Base-by-base conservation (phyloP, 2,113 vertebrate genomes). In the Pitta sordida region DNA sequence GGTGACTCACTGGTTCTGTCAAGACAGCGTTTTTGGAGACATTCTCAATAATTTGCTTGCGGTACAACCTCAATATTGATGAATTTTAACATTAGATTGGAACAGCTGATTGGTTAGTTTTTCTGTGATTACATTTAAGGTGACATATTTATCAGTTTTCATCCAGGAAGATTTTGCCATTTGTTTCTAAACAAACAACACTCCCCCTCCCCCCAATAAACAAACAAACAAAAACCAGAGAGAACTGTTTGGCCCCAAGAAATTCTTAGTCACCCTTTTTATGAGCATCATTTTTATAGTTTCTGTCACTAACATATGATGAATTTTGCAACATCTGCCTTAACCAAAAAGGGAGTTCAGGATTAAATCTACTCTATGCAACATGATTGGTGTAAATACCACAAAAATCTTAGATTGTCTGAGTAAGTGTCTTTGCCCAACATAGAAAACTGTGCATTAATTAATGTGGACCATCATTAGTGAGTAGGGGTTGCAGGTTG, bases 271-370 rank as follows among this genome's bases (percentile, higher is more conserved):
- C 19, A 14, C 13, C 8, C 4, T 43, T 37, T 58, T 52, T 27
- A n/a, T 23, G 14, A 49, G 60, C 0, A 1, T 34, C 17, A 16
- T 16, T 34, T 86, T 24, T 43, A 48, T 4, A 22, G 3, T 48
- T 71, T 18, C 32, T 60, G 4, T 59, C 52, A 39, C n/a, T 78
- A n/a, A 39, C 6, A 30, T 10, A 3, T 0, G 0, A 4, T n/a
- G n/a, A 68, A 32, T 71, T 84, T 63, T 68, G n/a, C 67, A 77
- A 92, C 30, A 77, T 51, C 43, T 68, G 36, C 2, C 19, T 82
- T 78, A 77, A 23, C 19, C 18, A 71, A 29, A 81, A 67, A 81
- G 19, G 20, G 6, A 49, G 7, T 32, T 75, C 48, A 78, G 56
- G 59, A 67, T 59, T 51, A 65, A 44, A 26, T 37, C 30, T 30